These are phyloP conservation scores for Phymatocera aterrima DNA, from an alignment of 2,888 invertebrate species.

Conservation along the genomic window DNA sequence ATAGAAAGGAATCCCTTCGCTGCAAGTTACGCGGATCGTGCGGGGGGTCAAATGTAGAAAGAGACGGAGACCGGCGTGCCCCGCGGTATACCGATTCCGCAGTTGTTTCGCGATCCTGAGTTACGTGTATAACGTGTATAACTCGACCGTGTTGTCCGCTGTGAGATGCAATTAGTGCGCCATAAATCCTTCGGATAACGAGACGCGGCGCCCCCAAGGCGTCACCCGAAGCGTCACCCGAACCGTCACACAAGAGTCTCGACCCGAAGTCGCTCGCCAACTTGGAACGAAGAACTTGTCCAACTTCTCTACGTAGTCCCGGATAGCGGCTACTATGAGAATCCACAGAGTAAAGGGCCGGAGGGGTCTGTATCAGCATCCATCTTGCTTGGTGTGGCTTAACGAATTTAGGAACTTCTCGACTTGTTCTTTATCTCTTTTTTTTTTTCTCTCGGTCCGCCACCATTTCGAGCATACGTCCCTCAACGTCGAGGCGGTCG, in stretches of 20 bases:
- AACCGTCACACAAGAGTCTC: slow-evolving; percentile 27
- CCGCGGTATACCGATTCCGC: too few species aligned
- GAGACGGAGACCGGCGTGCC: slow-evolving; percentile 35
- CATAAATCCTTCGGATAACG: slow-evolving; percentile 72
- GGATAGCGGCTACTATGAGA: slow-evolving; percentile 1
- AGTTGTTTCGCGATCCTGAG: slow-evolving; percentile 48
- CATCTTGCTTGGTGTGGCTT: slow-evolving; percentile 6
- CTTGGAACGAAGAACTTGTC: slow-evolving; percentile 33
- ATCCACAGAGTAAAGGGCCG: background rate
- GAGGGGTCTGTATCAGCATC: background rate
- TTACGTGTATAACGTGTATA: slow-evolving; percentile 47
- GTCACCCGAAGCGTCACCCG: slow-evolving; percentile 57
- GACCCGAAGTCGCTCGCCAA: slow-evolving; percentile 4
- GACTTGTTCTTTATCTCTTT: background rate
- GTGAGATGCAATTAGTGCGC: slow-evolving; percentile 72
- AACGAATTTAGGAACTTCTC: slow-evolving; percentile 16
- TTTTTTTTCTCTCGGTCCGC: too few species aligned
- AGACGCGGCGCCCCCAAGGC: slow-evolving; percentile 73
- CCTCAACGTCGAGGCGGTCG: too few species aligned
- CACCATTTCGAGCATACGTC: too few species aligned
- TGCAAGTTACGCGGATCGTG: too few species aligned
- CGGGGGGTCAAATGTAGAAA: background rate
- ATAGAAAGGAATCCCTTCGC: too few species aligned
- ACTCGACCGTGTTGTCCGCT: slow-evolving; percentile 65
- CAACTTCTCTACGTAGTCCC: slow-evolving; percentile 5